Percentiles rank a stretch among this genome's conserved stretches.
Evolutionary conservation across 2,888 invertebrate species (phyloP).

Genomic region (Melitaea athalia): DNA sequence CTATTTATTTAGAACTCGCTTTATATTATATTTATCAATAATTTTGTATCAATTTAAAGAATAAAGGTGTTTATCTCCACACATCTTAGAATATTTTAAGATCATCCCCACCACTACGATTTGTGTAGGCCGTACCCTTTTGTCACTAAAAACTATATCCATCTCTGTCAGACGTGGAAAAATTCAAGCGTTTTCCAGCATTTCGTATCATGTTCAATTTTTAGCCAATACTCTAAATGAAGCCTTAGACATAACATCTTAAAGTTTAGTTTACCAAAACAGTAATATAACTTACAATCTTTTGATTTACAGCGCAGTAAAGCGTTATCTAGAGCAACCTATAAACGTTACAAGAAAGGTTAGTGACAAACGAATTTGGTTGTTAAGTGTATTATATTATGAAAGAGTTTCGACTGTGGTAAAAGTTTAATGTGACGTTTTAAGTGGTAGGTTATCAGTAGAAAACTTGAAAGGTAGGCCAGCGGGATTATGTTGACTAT

Average conservation of each 20-base stretch:
- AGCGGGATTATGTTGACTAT: conserved; percentile 65
- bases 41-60: conserved; percentile 14
- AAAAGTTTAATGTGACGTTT: conserved; percentile 43
- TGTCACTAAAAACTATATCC: conserved; percentile 71
- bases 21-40: conserved; percentile 1
- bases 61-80: conserved; percentile 38
- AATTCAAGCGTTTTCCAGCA: conserved; percentile 66
- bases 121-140: conserved; percentile 77
- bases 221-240: conserved; percentile 42
- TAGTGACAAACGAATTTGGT: conserved; percentile 39
- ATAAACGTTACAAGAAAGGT: conserved; percentile 34
- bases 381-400: background rate
- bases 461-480: conserved; percentile 77
- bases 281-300: conserved; percentile 23
- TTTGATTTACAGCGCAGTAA: conserved; percentile 26
- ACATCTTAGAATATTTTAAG: conserved; percentile 69
- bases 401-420: conserved; percentile 24
- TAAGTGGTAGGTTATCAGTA: conserved; percentile 32
- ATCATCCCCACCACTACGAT: conserved; percentile 72
- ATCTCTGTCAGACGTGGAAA: conserved; percentile 74
- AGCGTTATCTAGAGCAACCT: conserved; percentile 21
- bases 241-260: conserved; percentile 39
- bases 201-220: conserved; percentile 59
- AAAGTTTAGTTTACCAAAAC: conserved; percentile 43
- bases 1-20: background rate